A percentile compares a stretch with the other conserved stretches of the same genome.
Evolutionary conservation across 2,797 vertebrate species (phyloP).

Genomic region (Nasua narica): DNA sequence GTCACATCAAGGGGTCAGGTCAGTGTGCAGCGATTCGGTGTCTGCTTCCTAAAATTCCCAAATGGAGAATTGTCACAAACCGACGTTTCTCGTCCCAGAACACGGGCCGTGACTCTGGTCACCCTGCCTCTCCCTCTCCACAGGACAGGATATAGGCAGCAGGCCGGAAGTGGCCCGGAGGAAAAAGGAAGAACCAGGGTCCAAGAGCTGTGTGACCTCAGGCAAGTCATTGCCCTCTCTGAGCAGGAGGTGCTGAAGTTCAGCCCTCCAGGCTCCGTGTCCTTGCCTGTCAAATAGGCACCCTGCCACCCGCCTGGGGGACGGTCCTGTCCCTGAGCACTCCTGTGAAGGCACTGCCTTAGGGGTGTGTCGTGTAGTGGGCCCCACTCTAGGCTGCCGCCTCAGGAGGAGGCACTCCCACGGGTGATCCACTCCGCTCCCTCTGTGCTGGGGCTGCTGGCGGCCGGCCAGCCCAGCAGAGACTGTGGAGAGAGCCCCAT

Average conservation of each 20-base stretch:
- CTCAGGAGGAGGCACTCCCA: neutral
- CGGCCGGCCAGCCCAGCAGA: neutral
- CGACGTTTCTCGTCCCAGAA: fast-evolving
- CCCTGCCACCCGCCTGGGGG: neutral
- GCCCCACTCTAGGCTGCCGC: neutral
- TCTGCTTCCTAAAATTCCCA: neutral
- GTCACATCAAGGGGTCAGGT: fast-evolving
- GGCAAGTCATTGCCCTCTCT: neutral
- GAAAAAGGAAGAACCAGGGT: neutral
- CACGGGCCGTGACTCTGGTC: fast-evolving
- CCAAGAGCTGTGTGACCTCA: neutral
- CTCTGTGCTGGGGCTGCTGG: neutral
- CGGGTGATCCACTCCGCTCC: neutral
- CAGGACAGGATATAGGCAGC: fast-evolving
- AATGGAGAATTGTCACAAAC: neutral
- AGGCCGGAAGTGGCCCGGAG: fast-evolving
- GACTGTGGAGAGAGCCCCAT: neutral
- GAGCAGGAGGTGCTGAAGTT: neutral
- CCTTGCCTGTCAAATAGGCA: neutral
- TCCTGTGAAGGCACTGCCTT: fast-evolving
- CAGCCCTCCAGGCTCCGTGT: neutral
- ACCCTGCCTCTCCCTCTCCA: neutral
- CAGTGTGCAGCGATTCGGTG: fast-evolving
- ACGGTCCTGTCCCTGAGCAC: fast-evolving
- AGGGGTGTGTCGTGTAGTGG: fast-evolving